Evolutionary conservation across 2,888 invertebrate species (phyloP), one percentile per base, ranked within the genome.

Genomic region (Cylloceria caligata): DNA sequence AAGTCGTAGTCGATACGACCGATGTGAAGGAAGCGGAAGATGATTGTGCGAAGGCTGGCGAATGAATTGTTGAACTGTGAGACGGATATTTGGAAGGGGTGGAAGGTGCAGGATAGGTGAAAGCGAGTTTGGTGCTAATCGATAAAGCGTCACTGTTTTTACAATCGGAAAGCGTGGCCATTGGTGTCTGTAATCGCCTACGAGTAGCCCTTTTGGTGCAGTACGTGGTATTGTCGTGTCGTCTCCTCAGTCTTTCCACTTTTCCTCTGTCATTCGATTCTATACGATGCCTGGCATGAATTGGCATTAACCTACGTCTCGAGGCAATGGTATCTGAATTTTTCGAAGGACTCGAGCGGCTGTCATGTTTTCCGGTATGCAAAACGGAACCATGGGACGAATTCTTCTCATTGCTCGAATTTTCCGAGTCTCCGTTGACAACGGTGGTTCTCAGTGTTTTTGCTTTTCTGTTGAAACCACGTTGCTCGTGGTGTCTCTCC

Each of bases 21-120:
- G 85, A 83, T 3, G 71, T 47, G 39, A 75, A 81, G 47, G 87
- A 83, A 47, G 87, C 74, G 1, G 80, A 45, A n/a, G 81, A 72
- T 9, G 85, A 78, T 71, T 84, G 80, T 64, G 86, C 84, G 47
- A 86, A 83, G 64, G 85, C 83, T 52, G 81, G 78, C 4, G 81
- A 76, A 65, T 71, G 16, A 55, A 81, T 34, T 13, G n/a, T 24
- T 5, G 74, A 75, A 47, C 34, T 16, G 6, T 55, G 62, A 4
- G 80, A 65, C 39, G 47, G 49, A 19, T 62, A 72, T 55, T 79
- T 73, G 13, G 81, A 74, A 9, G 75, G 57, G 24, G 72, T 78
- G 27, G 67, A 57, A 47, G 76, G 47, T 3, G 82, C 73, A 19
- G 79, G 77, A 42, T 74, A 68, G 9, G 80, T 75, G 2, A 73